Conservation (phyloP, 1,140 invertebrate species). For the Amyelois transitella region DNA sequence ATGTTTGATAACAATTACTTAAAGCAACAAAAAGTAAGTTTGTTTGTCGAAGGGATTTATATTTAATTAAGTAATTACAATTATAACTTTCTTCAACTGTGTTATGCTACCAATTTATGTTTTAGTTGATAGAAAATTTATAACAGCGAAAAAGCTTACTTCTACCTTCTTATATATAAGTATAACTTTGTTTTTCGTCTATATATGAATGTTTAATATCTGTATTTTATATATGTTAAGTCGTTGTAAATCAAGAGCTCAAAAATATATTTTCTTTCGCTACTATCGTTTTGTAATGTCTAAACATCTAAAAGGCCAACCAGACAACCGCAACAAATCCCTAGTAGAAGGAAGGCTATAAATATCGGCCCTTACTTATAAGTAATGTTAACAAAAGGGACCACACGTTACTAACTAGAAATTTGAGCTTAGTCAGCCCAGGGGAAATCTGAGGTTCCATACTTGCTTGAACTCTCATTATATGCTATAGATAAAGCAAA, state of each 20-base stretch:
- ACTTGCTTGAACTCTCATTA: background rate
- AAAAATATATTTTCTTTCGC: no score
- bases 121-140: no score
- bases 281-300: background rate
- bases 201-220: no score
- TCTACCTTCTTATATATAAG: no score
- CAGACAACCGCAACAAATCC: background rate
- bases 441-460: constrained; percentile 5
- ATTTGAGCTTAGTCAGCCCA: constrained; percentile 2
- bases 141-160: no score
- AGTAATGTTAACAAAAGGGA: constrained; percentile 6
- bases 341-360: background rate
- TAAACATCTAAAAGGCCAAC: background rate
- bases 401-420: constrained; percentile 5
- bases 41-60: no score
- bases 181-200: no score
- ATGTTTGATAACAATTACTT: background rate
- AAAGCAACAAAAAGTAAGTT: background rate
- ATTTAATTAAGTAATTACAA: no score
- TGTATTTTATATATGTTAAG: no score
- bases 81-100: no score
- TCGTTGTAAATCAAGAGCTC: no score
- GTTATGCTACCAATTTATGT: no score
- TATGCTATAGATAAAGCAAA: background rate
- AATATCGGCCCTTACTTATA: background rate